These are phyloP conservation scores for Sebastes steindachneri DNA, from an alignment of 2,797 vertebrate species.

Conservation along the genomic window DNA sequence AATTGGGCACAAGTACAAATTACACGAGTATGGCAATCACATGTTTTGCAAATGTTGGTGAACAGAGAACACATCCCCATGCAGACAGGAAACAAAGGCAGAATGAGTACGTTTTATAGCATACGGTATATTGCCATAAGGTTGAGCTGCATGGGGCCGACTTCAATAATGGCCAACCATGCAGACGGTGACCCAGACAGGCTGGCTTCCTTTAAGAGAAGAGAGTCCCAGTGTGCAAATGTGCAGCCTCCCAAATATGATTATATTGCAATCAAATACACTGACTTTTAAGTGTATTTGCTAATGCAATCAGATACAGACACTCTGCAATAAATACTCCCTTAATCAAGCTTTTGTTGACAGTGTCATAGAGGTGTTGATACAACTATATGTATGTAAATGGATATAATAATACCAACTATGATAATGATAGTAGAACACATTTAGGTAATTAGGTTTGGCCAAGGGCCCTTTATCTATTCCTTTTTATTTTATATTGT, in stretches of 20 bases:
- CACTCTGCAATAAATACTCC: background rate
- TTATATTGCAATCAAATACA: constrained; percentile 12
- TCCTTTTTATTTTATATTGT: background rate
- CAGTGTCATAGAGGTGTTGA: background rate
- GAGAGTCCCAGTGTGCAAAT: background rate
- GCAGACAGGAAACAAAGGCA: background rate
- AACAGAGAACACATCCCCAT: background rate
- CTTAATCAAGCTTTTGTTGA: background rate
- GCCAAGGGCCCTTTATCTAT: background rate
- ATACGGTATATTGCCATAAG: background rate
- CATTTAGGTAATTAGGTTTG: background rate
- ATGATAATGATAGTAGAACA: background rate
- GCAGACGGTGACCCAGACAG: background rate
- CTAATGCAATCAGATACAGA: constrained; percentile 13
- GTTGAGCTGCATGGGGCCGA: background rate
- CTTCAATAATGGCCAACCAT: background rate
- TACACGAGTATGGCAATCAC: background rate
- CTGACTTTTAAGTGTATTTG: constrained; percentile 4
- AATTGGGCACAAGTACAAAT: background rate
- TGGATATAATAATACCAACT: background rate
- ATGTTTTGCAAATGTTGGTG: background rate
- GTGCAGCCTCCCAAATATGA: background rate
- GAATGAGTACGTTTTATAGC: background rate
- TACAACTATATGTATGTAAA: background rate
- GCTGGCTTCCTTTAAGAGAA: background rate